These are phyloP conservation scores for Porites lutea DNA, from an alignment of 64 coral and sea anemone species.

Conservation along the genomic window DNA sequence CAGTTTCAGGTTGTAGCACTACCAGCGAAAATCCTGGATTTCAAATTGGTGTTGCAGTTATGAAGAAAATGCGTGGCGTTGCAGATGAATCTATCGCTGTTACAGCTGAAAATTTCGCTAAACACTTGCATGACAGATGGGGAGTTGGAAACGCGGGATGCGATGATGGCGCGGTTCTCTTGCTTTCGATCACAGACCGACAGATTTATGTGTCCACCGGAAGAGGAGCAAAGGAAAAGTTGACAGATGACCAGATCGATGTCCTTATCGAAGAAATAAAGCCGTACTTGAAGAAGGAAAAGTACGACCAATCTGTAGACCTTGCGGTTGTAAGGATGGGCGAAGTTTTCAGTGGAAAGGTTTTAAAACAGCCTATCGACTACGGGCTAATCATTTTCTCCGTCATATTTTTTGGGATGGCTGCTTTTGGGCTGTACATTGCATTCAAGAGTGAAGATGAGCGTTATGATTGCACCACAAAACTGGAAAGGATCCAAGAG, in stretches of 20 bases:
- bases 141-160: constrained; percentile 78
- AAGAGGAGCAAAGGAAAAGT: constrained; percentile 65
- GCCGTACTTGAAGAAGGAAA: constrained; percentile 28
- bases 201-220: constrained; percentile 89
- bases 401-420: constrained; percentile 6
- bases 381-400: constrained; percentile 8
- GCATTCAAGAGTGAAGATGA: constrained; percentile 26
- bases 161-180: constrained; percentile 74
- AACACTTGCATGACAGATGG: constrained; percentile 80
- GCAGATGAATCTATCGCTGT: constrained; percentile 39
- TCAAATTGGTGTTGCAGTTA: constrained; percentile 84
- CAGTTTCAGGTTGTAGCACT: constrained; percentile 67
- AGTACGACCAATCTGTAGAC: constrained; percentile 68
- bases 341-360: constrained; percentile 89
- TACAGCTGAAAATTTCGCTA: constrained; percentile 52
- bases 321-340: constrained; percentile 58
- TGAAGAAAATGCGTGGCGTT: constrained; percentile 57
- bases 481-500: constrained; percentile 80
- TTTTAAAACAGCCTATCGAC: background rate
- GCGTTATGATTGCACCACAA: constrained; percentile 56
- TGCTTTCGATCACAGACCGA: constrained; percentile 73
- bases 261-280: constrained; percentile 89
- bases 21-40: constrained; percentile 53
- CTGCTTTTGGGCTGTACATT: constrained; percentile 20
- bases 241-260: constrained; percentile 81